Conservation (phyloP, 2,113 vertebrate species). For the Damaliscus lunatus region DNA sequence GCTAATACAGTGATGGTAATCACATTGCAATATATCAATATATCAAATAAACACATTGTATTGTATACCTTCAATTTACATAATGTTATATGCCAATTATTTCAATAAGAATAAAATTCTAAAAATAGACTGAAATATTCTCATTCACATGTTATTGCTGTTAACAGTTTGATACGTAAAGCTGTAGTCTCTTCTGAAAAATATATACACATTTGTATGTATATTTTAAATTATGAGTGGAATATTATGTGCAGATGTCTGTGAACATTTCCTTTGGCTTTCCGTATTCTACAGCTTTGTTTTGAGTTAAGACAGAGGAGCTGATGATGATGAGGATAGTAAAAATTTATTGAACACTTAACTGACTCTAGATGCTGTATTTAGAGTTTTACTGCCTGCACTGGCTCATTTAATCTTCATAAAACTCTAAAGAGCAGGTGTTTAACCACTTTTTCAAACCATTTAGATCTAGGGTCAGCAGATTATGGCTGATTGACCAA, state of each 20-base stretch:
- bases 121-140: neutral
- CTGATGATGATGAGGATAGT: neutral
- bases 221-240: neutral
- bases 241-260: neutral
- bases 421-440: neutral
- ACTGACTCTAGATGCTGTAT: neutral
- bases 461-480: neutral
- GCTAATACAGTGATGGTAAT: neutral
- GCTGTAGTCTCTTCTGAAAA: neutral
- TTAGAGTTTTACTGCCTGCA: neutral
- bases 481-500: neutral
- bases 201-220: neutral
- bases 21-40: neutral
- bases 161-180: neutral
- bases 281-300: neutral
- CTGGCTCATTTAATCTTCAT: neutral
- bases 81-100: neutral
- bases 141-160: neutral
- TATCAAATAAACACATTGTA: neutral
- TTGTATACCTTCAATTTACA: neutral
- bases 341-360: neutral
- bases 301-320: neutral
- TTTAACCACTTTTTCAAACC: neutral
- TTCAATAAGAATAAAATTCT: neutral
- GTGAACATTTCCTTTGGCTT: neutral